phyloP scores from a whole-genome alignment of 2,888 invertebrate genomes.

The Melinaea menophilus region DNA sequence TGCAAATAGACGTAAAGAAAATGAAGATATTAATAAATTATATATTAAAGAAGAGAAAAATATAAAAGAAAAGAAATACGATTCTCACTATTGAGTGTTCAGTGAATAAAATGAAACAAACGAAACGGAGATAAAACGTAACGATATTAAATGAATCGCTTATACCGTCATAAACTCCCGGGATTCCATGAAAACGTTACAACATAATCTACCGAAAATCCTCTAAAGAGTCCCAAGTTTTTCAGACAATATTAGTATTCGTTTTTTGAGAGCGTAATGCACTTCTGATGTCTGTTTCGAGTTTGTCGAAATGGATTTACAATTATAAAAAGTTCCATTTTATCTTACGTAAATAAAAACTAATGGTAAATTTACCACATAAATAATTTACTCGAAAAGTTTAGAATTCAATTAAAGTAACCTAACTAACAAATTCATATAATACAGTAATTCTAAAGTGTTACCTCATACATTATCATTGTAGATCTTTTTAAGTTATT shows the following conservation, averaged over 20 bases:
- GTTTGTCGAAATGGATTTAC: not conserved
- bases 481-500: constrained; percentile 7
- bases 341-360: no score
- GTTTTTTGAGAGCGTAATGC: not conserved
- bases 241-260: constrained; percentile 8
- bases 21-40: not conserved
- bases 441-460: not conserved
- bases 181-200: constrained; percentile 16
- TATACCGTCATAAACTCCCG: constrained; percentile 13
- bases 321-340: no score
- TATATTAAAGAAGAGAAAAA: constrained; percentile 2
- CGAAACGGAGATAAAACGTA: constrained; percentile 13
- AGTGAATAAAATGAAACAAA: constrained; percentile 9
- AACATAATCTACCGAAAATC: constrained; percentile 16
- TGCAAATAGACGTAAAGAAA: no score
- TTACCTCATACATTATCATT: constrained; percentile 1
- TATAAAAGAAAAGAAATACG: constrained; percentile 7
- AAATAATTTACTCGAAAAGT: no score
- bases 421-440: not conserved
- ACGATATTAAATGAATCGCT: constrained; percentile 15
- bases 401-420: not conserved
- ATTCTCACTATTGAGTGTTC: constrained; percentile 13
- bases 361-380: no score
- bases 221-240: constrained; percentile 14
- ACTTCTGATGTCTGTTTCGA: not conserved